Conservation (phyloP, 2,797 vertebrate species). For the Mycteria americana region DNA sequence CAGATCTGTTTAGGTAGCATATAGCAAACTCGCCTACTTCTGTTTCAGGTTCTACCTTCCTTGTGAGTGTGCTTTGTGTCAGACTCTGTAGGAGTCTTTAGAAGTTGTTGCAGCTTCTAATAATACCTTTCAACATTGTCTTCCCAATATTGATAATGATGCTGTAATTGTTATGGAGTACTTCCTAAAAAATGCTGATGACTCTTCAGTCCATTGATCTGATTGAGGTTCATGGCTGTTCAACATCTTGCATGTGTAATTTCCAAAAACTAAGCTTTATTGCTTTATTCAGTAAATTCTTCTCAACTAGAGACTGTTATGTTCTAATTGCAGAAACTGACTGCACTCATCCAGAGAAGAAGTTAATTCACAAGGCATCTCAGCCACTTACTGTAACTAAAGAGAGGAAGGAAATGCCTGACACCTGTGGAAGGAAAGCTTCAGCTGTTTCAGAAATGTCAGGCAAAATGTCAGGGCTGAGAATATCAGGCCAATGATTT, state of each 20-base stretch:
- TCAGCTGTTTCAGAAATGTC: neutral
- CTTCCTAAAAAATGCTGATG: neutral
- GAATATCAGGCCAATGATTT: neutral
- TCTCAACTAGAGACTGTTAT: neutral
- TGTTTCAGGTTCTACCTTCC: neutral
- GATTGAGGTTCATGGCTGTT: neutral
- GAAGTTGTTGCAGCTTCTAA: neutral
- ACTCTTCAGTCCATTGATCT: neutral
- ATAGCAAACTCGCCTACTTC: neutral
- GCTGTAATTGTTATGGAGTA: neutral
- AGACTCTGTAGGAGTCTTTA: neutral
- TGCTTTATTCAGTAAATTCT: constrained; percentile 9
- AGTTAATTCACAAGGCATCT: neutral
- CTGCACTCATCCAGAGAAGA: neutral
- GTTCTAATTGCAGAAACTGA: neutral
- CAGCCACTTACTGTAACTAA: neutral
- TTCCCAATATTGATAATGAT: neutral
- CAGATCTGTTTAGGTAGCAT: neutral
- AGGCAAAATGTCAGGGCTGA: neutral
- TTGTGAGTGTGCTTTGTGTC: neutral
- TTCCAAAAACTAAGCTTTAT: neutral
- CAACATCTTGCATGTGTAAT: neutral
- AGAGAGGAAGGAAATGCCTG: neutral
- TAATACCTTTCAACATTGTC: neutral
- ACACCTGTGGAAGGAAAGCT: neutral